Evolutionary conservation across 2,888 invertebrate genomes (phyloP), one percentile per base, ranked within the genome.

Genomic region (Drosophila affinis): DNA sequence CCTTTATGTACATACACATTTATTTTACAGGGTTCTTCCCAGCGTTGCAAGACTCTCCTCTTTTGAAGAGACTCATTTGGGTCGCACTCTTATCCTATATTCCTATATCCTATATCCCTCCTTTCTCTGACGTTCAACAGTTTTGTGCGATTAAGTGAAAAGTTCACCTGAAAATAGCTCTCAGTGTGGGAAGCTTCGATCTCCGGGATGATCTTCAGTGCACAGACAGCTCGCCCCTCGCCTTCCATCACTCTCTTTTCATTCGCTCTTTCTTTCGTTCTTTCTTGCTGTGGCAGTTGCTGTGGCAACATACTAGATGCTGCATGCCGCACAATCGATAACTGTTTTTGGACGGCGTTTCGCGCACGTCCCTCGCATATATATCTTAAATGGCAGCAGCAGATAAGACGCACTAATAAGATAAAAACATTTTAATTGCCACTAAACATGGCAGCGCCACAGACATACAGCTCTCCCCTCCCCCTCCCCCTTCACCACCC

Each of bases 371-470:
- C 72, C 72, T 72, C 75, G 63, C 76, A 62, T 76, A 63, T 76
- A 63, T 68, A 77, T 76, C 77, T 76, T 72, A 84, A 84, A 83
- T 87, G 81, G 80, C 84, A 72, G 63, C 60, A 70, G 68, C 68
- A 72, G 72, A 63, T 74, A 71, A 75, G 65, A 63, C 71, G 76
- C 85, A 72, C 77, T 87, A 85, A 89, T 85, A 85, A 85, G 85
- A 87, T 85, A 87, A 85, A 85, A 85, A 75, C 86, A 85, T 85
- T 85, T 89, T 85, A 85, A 85, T 85, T 85, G 85, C 89, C 82
- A 85, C 85, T 89, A 85, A 85, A 85, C 85, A 85, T 89, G 85
- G 85, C 86, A 87, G 75, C 75, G 75, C 76, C 72, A 84, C 78
- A 75, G 75, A 67, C 69, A 49, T 27, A 56, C 61, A 47, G 34